phyloP scores from a whole-genome alignment of 2,888 invertebrate genomes.

The Trissolcus brochymenae region DNA sequence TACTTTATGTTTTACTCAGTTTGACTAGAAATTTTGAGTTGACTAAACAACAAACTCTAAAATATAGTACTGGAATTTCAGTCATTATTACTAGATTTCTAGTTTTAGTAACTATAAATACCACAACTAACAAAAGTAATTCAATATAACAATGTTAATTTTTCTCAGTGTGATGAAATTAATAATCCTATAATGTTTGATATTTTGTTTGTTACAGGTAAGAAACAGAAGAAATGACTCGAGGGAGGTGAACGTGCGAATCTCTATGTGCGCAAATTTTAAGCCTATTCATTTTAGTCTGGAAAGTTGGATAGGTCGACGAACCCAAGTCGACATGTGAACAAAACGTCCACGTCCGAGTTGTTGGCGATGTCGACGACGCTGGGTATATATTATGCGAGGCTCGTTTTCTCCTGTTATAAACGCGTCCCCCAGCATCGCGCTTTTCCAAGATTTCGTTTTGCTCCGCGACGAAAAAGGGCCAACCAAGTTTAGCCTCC shows the following conservation, averaged over 20 bases:
- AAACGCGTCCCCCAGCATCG: constrained; percentile 48
- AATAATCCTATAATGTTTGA: not conserved
- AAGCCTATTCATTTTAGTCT: constrained; percentile 53
- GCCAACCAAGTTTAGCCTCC: constrained; percentile 54
- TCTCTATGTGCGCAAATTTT: constrained; percentile 44
- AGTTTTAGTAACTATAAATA: no score
- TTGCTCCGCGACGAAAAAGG: constrained; percentile 53
- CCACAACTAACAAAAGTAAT: no score
- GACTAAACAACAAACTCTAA: no score
- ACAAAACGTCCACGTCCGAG: constrained; percentile 58
- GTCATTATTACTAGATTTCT: no score
- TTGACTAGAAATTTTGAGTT: no score
- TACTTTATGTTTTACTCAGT: no score
- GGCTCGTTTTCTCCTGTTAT: constrained; percentile 56
- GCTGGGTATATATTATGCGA: constrained; percentile 55
- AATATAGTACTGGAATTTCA: no score
- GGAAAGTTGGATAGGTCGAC: constrained; percentile 57
- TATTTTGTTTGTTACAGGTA: constrained; percentile 32
- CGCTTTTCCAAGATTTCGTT: constrained; percentile 56
- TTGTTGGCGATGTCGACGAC: constrained; percentile 54
- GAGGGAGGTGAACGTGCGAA: constrained; percentile 13
- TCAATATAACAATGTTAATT: no score
- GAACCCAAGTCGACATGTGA: constrained; percentile 54
- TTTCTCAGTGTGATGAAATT: no score
- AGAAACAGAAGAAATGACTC: constrained; percentile 5